Evolutionary conservation across 2,113 vertebrate species (phyloP).

Genomic region (Thymallus thymallus): DNA sequence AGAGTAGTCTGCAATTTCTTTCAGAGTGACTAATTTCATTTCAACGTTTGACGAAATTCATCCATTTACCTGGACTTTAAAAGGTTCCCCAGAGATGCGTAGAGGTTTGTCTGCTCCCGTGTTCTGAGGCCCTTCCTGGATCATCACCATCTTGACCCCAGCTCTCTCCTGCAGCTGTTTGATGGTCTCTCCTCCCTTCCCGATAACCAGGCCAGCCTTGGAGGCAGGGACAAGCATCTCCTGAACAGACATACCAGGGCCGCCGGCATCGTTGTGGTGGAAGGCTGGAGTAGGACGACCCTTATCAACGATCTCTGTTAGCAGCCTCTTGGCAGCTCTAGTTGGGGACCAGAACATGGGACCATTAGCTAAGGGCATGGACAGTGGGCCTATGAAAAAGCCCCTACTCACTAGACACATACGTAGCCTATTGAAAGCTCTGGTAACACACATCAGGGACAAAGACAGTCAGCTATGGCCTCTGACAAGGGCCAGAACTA

Average conservation of each 20-base stretch:
- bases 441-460: no score
- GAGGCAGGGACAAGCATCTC: conserved; percentile 97
- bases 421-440: no score
- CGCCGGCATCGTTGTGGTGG: conserved; percentile 83
- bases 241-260: conserved; percentile 93
- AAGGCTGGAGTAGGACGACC: conserved; percentile 92
- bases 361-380: not conserved
- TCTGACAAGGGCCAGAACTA: no score
- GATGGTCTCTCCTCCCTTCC: conserved; percentile 97
- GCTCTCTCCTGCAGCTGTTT: conserved; percentile 97
- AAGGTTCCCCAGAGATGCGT: conserved; percentile 96
- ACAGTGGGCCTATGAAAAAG: no score
- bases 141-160: conserved; percentile 99
- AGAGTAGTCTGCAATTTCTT: no score
- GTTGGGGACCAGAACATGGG: not conserved
- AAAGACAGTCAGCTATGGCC: no score
- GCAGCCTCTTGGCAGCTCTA: conserved; percentile 89
- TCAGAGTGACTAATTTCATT: no score
- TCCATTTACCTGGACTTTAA: conserved; percentile 91
- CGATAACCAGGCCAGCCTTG: conserved; percentile 97
- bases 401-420: no score
- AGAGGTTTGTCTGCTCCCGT: conserved; percentile 98
- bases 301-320: conserved; percentile 96
- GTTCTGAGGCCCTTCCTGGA: conserved; percentile 97
- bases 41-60: no score